Percentiles rank a stretch among this genome's conserved stretches.
These are phyloP conservation scores for Micrasema minimum DNA, from an alignment of 1,140 invertebrate genomes.

Conservation along the genomic window DNA sequence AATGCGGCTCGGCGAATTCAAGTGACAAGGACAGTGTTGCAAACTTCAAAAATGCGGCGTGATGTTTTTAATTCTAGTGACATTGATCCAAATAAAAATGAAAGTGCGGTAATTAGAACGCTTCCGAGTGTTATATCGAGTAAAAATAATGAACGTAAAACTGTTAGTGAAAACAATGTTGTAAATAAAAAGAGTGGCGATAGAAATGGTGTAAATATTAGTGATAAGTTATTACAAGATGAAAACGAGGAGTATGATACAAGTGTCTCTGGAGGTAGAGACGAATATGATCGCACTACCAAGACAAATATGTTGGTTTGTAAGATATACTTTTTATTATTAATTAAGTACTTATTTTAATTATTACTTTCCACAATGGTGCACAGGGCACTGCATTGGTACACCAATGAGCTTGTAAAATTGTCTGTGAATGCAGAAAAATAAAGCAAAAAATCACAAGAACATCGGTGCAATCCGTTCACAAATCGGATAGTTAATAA, in stretches of 20 bases:
- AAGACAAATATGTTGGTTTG: conserved; percentile 1
- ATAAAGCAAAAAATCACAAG: too few relatives aligned
- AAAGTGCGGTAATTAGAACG: background rate
- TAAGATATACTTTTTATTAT: background rate
- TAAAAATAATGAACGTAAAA: background rate
- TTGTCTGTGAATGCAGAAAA: background rate
- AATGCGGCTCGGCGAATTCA: background rate
- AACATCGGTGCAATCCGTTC: too few relatives aligned
- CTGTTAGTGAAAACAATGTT: background rate
- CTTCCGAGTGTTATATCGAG: background rate
- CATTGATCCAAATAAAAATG: background rate
- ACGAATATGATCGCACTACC: conserved; percentile 11
- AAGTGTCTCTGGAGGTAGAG: background rate
- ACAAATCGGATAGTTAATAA: too few relatives aligned
- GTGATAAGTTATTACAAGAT: background rate
- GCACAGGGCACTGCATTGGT: too few relatives aligned
- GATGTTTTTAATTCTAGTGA: background rate
- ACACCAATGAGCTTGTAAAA: background rate
- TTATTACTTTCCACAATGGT: too few relatives aligned
- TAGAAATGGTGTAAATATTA: background rate
- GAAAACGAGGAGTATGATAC: conserved; percentile 8
- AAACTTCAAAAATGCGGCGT: background rate
- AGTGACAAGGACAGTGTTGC: background rate
- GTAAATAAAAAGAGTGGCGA: background rate
- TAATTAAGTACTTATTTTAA: background rate